Percentiles rank a stretch among this genome's conserved stretches.
These are phyloP conservation scores for Amblyjoppa fuscipennis DNA, from an alignment of 2,888 invertebrate genomes.

Conservation along the genomic window DNA sequence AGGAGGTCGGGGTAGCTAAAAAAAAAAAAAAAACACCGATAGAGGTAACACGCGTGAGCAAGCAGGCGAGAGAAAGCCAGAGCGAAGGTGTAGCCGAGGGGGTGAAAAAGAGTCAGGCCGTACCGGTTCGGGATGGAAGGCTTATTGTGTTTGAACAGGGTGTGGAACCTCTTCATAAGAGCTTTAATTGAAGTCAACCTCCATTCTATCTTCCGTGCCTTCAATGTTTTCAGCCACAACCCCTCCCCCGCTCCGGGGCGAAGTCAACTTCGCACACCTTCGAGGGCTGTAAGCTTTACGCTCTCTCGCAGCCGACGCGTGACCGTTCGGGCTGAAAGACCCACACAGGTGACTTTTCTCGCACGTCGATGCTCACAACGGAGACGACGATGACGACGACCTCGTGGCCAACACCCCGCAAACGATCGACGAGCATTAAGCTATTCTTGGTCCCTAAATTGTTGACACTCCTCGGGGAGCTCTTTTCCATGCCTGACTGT, in stretches of 20 bases:
- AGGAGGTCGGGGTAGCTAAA: not conserved
- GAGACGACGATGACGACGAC: conserved; percentile 33
- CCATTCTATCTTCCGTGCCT: conserved; percentile 27
- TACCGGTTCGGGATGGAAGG: conserved; percentile 57
- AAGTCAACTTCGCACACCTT: conserved; percentile 37
- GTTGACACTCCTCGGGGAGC: conserved; percentile 75
- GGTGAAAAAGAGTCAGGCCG: conserved; percentile 13
- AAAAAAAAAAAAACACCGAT: not conserved
- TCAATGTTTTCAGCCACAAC: conserved; percentile 18
- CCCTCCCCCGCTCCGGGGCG: conserved; percentile 67
- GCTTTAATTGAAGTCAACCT: conserved; percentile 79
- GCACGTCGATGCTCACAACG: conserved; percentile 1
- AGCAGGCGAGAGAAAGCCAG: not conserved
- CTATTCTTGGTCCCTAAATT: conserved; percentile 79
- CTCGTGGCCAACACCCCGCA: conserved; percentile 53
- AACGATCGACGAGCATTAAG: conserved; percentile 68
- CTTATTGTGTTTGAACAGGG: conserved; percentile 81
- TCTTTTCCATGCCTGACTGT: conserved; percentile 26
- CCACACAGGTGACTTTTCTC: not conserved
- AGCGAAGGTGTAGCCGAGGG: not conserved
- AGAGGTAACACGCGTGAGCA: conserved; percentile 21
- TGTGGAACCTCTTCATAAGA: conserved; percentile 78
- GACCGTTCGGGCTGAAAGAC: not conserved
- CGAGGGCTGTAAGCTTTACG: conserved; percentile 65
- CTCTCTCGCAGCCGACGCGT: conserved; percentile 16